Evolutionary conservation across 2,797 vertebrate genomes (phyloP).

Genomic region (Hephaestus fuliginosus): DNA sequence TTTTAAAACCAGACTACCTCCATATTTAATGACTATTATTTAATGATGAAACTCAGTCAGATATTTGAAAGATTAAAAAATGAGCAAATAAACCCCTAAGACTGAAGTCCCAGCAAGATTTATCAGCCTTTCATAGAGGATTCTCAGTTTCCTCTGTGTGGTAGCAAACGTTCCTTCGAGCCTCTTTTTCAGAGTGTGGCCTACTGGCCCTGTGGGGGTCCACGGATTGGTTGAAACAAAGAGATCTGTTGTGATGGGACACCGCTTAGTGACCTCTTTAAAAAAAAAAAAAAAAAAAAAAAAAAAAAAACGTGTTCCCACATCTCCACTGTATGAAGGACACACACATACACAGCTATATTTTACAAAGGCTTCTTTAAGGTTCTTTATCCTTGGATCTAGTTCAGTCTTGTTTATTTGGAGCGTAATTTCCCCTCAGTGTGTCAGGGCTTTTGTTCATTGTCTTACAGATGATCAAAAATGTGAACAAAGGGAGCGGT

Average conservation of each 20-base stretch:
- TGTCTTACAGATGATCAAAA: constrained; percentile 41
- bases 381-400: constrained; percentile 16
- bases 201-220: not conserved
- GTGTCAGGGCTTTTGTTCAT: constrained; percentile 39
- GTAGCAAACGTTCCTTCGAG: not conserved
- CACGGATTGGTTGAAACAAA: constrained; percentile 42
- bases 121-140: not conserved
- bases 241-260: constrained; percentile 29
- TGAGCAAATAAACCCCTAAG: not conserved
- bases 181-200: not conserved
- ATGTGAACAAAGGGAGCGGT: constrained; percentile 4
- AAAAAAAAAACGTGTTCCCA: constrained; percentile 23
- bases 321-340: constrained; percentile 4
- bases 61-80: not conserved
- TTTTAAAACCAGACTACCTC: too few relatives aligned
- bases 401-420: constrained; percentile 32
- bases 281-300: constrained; percentile 17
- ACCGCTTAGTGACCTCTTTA: constrained; percentile 39
- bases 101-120: not conserved
- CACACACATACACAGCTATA: not conserved
- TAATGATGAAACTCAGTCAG: not conserved
- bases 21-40: not conserved
- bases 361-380: not conserved
- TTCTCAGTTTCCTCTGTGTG: not conserved
- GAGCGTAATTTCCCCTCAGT: not conserved